phyloP scores from a whole-genome alignment of 2,113 vertebrate species.

The Rhinoderma darwinii region DNA sequence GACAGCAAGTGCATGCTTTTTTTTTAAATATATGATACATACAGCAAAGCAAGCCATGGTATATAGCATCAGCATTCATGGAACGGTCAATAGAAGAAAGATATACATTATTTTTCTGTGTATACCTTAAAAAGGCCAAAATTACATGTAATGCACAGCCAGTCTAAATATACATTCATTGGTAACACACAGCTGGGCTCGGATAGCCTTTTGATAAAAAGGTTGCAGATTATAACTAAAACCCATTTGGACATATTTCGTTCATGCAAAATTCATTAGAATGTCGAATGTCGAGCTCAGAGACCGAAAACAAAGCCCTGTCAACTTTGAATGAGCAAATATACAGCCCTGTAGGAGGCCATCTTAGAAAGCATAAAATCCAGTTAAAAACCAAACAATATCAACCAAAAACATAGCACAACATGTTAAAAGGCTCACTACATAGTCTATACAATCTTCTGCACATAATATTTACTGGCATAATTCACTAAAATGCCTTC shows the following conservation, averaged over 20 bases:
- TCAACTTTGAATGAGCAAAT: slow-evolving; percentile 15
- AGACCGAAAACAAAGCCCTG: slow-evolving; percentile 6
- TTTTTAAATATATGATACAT: no score
- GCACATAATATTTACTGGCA: background rate
- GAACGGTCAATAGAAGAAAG: background rate
- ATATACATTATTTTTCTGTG: background rate
- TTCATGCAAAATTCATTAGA: slow-evolving; percentile 34
- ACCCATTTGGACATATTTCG: slow-evolving; percentile 27
- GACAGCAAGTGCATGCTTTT: no score
- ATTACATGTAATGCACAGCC: background rate
- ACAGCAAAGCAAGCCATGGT: background rate
- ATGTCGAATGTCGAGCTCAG: background rate
- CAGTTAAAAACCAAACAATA: background rate
- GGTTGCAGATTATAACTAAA: slow-evolving; percentile 8
- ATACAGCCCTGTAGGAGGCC: slow-evolving; percentile 27
- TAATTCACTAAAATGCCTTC: background rate
- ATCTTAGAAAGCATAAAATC: slow-evolving; percentile 26
- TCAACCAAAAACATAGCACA: background rate
- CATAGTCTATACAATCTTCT: background rate
- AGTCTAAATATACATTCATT: background rate
- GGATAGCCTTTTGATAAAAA: slow-evolving; percentile 18
- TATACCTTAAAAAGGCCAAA: background rate
- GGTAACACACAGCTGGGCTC: background rate
- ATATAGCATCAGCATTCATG: background rate
- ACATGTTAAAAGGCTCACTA: background rate